Evolutionary conservation across 2,797 vertebrate species (phyloP).

Genomic region (Coregonus sp.): DNA sequence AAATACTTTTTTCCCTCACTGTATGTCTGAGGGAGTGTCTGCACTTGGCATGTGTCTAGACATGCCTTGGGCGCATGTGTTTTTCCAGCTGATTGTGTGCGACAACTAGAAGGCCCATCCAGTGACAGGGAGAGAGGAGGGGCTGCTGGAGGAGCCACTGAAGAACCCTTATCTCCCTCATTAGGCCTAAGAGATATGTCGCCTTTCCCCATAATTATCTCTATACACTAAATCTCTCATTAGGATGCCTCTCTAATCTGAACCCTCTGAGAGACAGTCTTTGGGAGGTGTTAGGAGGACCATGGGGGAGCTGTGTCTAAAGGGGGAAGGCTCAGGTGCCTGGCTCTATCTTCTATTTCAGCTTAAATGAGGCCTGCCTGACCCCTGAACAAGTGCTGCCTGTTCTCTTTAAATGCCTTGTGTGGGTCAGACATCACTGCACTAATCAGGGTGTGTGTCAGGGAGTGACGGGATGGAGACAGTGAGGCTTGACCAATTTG

Average conservation of each 20-base stretch:
- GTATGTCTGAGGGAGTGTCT: conserved; percentile 12
- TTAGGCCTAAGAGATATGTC: conserved; percentile 60
- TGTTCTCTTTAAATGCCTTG: background rate
- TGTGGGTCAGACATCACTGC: background rate
- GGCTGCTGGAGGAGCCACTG: conserved; percentile 43
- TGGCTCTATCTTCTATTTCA: background rate
- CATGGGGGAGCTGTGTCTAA: conserved; percentile 28
- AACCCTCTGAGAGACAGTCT: conserved; percentile 51
- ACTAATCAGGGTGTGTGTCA: background rate
- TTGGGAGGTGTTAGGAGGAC: conserved; percentile 18
- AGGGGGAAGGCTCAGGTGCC: conserved; percentile 20
- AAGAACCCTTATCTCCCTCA: conserved; percentile 73
- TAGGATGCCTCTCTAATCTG: conserved; percentile 56
- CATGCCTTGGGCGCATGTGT: conserved; percentile 29
- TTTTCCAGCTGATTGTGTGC: conserved; percentile 53
- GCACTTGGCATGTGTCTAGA: background rate
- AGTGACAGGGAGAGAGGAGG: conserved; percentile 37
- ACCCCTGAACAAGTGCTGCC: background rate
- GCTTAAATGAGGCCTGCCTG: background rate
- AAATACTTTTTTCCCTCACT: too few species aligned
- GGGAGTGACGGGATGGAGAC: background rate
- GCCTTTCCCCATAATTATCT: conserved; percentile 67
- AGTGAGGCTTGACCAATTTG: background rate
- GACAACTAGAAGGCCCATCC: conserved; percentile 47
- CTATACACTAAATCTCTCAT: conserved; percentile 69